These are phyloP conservation scores for Orchesella flavescens DNA, from an alignment of 2,888 invertebrate genomes.

Conservation along the genomic window DNA sequence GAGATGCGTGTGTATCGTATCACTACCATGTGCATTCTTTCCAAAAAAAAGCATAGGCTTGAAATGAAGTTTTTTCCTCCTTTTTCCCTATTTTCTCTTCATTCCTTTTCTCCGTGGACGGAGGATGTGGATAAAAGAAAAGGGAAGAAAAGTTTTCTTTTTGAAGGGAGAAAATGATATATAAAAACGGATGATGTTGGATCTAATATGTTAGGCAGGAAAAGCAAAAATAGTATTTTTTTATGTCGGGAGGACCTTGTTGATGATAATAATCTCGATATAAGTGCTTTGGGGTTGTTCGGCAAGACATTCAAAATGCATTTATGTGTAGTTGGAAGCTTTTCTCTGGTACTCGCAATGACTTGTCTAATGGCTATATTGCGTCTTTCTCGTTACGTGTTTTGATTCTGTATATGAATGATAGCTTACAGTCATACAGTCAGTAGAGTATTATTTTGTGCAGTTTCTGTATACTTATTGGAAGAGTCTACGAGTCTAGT, in stretches of 20 bases:
- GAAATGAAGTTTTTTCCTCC: slow-evolving; percentile 30
- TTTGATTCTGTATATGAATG: slow-evolving; percentile 34
- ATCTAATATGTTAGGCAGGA: slow-evolving; percentile 2
- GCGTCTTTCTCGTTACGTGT: slow-evolving; percentile 56
- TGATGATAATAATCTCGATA: slow-evolving; percentile 60
- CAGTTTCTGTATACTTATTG: too few species aligned
- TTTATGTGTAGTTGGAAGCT: slow-evolving; percentile 42
- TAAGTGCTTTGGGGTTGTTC: slow-evolving; percentile 58
- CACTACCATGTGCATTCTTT: slow-evolving; percentile 27
- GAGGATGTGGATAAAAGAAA: slow-evolving; percentile 26
- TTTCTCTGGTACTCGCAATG: slow-evolving; percentile 43
- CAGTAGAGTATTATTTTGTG: too few species aligned
- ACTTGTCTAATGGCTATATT: slow-evolving; percentile 61
- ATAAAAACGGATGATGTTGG: slow-evolving; percentile 15
- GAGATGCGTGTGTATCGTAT: too few species aligned
- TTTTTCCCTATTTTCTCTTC: slow-evolving; percentile 28
- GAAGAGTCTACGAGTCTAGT: too few species aligned
- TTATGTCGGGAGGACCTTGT: slow-evolving; percentile 36
- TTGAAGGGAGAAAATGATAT: slow-evolving; percentile 19
- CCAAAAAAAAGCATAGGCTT: neutral
- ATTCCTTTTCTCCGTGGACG: slow-evolving; percentile 33
- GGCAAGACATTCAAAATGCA: slow-evolving; percentile 53
- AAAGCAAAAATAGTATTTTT: slow-evolving; percentile 33
- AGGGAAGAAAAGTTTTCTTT: slow-evolving; percentile 30
- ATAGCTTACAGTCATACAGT: slow-evolving; percentile 21